Evolutionary conservation across 2,888 invertebrate genomes (phyloP), one percentile per base, ranked within the genome.

Genomic region (Tromatobia lineatoria): DNA sequence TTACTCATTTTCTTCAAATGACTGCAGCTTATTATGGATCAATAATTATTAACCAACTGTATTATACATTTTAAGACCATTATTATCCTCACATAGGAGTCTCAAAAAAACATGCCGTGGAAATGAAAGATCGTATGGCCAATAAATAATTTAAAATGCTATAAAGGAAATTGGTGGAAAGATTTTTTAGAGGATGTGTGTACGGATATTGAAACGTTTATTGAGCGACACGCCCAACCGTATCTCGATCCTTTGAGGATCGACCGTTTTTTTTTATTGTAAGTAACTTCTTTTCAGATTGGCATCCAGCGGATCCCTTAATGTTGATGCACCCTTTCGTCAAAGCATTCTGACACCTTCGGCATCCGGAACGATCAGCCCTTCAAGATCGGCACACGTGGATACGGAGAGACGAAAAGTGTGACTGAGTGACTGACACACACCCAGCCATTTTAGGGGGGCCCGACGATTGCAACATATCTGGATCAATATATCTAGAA

Each of bases 361-460:
- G 74, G 34, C 13, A 20, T 42, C 71, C 45, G 50, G 29, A 70
- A 42, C 45, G n/a, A 34, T 73, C 59, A 47, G 42, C 74, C 69
- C 82, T 77, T 78, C 59, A 42, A 52, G 38, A 42, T 77, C 78
- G 67, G 74, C 78, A 69, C 67, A 70, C 78, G 76, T 67, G 69
- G 67, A 82, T 61, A 69, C 45, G 57, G 50, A 42, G 52, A 18
- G 78, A 78, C 69, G 52, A 29, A 42, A 78, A 78, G 82, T 82
- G 79, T 78, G 82, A 82, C 82, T n/a, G 75, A 64, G 38, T 64
- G 64, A 52, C 47, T 38, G 50, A 20, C 18, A 13, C n/a, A 25
- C 10, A 47, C 59, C 10, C 15, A 25, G 34, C 15, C 34, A 29
- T 38, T 29, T 38, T 38, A 8, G 10, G 50, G 47, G 52, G 47